phyloP scores from a whole-genome alignment of 1,140 invertebrate genomes.

The Drosophila pallidifrons region DNA sequence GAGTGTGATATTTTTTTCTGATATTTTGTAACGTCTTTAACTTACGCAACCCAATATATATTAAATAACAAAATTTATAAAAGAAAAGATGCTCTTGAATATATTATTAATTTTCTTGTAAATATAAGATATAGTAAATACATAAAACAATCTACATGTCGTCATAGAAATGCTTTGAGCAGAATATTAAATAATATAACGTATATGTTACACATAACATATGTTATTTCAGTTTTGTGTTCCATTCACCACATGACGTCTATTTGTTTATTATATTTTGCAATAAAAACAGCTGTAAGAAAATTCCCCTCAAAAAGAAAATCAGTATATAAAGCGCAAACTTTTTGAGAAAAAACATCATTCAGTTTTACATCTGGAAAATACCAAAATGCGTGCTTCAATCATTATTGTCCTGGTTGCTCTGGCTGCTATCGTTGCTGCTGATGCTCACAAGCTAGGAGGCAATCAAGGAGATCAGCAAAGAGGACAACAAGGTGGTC shows the following conservation, averaged over 20 bases:
- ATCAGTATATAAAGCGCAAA: slow-evolving; percentile 32
- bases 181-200: too few relatives aligned
- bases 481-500: slow-evolving; percentile 5
- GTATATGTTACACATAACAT: too few relatives aligned
- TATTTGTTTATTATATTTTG: not conserved
- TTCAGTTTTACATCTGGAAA: not conserved
- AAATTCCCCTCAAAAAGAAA: not conserved
- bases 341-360: not conserved
- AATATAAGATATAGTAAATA: too few relatives aligned
- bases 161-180: too few relatives aligned
- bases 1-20: too few relatives aligned
- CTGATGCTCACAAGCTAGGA: slow-evolving; percentile 26
- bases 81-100: too few relatives aligned
- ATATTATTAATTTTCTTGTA: too few relatives aligned
- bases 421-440: slow-evolving; percentile 32
- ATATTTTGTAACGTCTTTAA: too few relatives aligned
- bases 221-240: too few relatives aligned
- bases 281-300: not conserved
- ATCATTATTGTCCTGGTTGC: slow-evolving; percentile 38
- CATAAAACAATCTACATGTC: too few relatives aligned
- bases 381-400: slow-evolving; percentile 40
- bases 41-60: too few relatives aligned
- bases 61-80: too few relatives aligned
- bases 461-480: slow-evolving; percentile 1
- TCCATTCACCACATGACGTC: not conserved